phyloP scores from a whole-genome alignment of 2,113 vertebrate species.

The Dromaius novaehollandiae region DNA sequence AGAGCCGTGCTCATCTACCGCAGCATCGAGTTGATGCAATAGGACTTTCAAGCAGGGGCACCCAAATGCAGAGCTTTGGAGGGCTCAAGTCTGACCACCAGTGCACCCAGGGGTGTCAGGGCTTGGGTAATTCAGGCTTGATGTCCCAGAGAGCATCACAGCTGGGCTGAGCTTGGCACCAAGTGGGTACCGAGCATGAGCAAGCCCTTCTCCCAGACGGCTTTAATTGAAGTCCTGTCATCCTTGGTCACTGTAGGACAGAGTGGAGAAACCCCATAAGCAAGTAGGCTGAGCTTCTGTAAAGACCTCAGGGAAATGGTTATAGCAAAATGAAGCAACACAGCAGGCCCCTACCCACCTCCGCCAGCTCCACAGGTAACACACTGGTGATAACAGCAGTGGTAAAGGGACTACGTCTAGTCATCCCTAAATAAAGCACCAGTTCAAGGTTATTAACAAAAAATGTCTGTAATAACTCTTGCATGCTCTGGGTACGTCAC shows the following conservation, averaged over 20 bases:
- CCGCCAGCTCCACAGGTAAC: neutral
- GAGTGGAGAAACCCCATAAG: neutral
- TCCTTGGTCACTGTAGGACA: rapidly evolving
- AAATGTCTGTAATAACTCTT: neutral
- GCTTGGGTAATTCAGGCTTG: neutral
- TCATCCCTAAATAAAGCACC: neutral
- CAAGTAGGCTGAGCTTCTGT: neutral
- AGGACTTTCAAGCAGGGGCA: neutral
- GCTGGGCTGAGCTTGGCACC: neutral
- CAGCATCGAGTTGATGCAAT: neutral
- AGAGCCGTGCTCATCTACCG: neutral
- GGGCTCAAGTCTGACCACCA: no score
- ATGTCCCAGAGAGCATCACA: neutral
- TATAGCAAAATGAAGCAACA: neutral
- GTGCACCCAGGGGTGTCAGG: neutral
- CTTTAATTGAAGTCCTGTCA: neutral
- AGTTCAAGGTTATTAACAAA: neutral
- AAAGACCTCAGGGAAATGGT: rapidly evolving
- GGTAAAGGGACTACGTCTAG: no score
- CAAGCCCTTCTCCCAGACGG: no score
- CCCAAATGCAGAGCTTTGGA: neutral
- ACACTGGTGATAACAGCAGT: no score
- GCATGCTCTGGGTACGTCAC: rapidly evolving
- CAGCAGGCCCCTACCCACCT: neutral
- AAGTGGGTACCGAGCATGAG: neutral